Evolutionary conservation across 2,888 invertebrate genomes (phyloP), one percentile per base, ranked within the genome.

Genomic region (Timema podura): DNA sequence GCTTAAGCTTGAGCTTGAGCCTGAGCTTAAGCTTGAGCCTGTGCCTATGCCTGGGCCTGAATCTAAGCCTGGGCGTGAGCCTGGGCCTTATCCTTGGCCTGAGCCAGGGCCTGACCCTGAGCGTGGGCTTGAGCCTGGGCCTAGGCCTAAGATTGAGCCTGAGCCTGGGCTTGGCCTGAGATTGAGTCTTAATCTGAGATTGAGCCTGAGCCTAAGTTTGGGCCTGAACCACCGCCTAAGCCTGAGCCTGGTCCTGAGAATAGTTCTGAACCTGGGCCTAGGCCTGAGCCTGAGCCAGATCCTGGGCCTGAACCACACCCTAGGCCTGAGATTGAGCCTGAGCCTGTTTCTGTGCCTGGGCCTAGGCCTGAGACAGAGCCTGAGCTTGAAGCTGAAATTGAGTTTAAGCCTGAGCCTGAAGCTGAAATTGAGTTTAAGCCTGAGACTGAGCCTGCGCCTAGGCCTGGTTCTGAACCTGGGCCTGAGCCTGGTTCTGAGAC

Each of bases 381-480:
- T n/a, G n/a, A n/a, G n/a, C n/a, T n/a, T 10, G 49, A 49, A 10
- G 9, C 49, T 10, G 49, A 11, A 10, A 49, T 11, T 10, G 49
- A n/a, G n/a, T n/a, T n/a, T n/a, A n/a, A n/a, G 65, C 65, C 65
- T 65, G 65, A 6, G 65, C 45, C 65, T 65, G 65, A 15, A 13
- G 44, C 71, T 72, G n/a, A n/a, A n/a, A n/a, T n/a, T n/a, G n/a
- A n/a, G n/a, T n/a, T n/a, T n/a, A n/a, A n/a, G n/a, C n/a, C n/a
- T n/a, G n/a, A 10, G 67, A 15, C 75, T 69, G 68, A 46, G 44
- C 72, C 70, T 76, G 76, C 64, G 72, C 72, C 74, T 74, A 72
- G 64, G 73, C 70, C 74, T 75, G 76, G 47, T 67, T 73, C 71
- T 76, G 76, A 54, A 69, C 71, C 67, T 76, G 77, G 51, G 73